Percentiles rank a stretch among this genome's conserved stretches.
Conservation (phyloP, 2,888 invertebrate genomes). For the Xylota sylvarum region DNA sequence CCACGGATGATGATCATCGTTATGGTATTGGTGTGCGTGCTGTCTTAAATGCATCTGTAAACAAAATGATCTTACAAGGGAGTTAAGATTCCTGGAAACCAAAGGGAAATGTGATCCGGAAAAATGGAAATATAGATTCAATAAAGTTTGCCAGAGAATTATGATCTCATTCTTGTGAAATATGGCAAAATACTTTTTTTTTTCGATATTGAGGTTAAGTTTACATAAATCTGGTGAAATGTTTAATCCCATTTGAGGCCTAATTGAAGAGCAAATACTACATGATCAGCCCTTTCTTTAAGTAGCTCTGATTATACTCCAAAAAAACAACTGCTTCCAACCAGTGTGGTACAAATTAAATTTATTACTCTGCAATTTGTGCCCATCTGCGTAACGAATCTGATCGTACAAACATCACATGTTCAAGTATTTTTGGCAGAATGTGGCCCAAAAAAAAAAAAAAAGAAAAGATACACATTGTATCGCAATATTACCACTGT, state of each 20-base stretch:
- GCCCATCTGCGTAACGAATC: conserved; percentile 1
- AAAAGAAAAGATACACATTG: background rate
- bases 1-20: conserved; percentile 18
- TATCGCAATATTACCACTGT: conserved; percentile 29
- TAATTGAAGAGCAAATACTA: conserved; percentile 24
- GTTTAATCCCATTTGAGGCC: background rate
- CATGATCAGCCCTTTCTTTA: background rate
- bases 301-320: background rate
- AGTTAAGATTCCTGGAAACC: background rate
- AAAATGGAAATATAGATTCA: background rate
- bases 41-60: conserved; percentile 40
- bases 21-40: conserved; percentile 11
- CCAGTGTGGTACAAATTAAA: background rate
- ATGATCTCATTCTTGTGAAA: background rate
- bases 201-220: conserved; percentile 31
- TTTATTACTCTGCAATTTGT: conserved; percentile 4
- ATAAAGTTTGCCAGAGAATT: background rate
- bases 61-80: conserved; percentile 29
- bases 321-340: background rate
- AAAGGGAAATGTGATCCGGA: background rate
- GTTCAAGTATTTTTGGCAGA: conserved; percentile 28
- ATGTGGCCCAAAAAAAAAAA: conserved; percentile 7
- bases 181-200: background rate
- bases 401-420: conserved; percentile 36
- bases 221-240: conserved; percentile 1